phyloP scores from a whole-genome alignment of 2,797 vertebrate genomes.

The Gymnoscopelus microlampas region DNA sequence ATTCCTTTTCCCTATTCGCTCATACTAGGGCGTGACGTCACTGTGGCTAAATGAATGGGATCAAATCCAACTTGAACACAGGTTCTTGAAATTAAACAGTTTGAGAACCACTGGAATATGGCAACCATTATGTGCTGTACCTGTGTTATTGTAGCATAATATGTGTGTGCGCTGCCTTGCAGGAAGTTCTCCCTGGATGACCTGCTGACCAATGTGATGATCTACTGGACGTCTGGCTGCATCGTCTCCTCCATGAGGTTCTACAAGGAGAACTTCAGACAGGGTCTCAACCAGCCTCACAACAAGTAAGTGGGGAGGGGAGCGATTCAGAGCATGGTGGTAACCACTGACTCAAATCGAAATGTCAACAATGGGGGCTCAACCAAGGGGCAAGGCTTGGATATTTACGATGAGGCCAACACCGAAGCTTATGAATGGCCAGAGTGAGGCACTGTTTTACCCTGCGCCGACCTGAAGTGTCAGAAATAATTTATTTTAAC shows the following conservation, averaged over 20 bases:
- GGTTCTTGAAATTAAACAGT: too few relatives aligned
- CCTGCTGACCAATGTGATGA: constrained; percentile 91
- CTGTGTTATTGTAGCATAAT: neutral
- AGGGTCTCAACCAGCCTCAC: constrained; percentile 65
- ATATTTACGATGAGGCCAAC: too few relatives aligned
- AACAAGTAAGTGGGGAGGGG: constrained; percentile 59
- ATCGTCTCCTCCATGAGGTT: constrained; percentile 89
- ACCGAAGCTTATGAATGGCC: too few relatives aligned
- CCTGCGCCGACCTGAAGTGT: too few relatives aligned
- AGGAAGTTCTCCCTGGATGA: constrained; percentile 91
- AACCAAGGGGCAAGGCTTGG: too few relatives aligned
- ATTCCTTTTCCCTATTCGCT: too few relatives aligned
- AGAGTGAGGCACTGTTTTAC: too few relatives aligned
- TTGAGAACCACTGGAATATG: neutral
- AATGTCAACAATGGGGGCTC: too few relatives aligned
- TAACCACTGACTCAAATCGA: neutral
- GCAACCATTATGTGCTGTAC: neutral
- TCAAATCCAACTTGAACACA: too few relatives aligned
- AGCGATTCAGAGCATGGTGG: neutral
- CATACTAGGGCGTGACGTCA: too few relatives aligned
- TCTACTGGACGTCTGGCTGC: constrained; percentile 89
- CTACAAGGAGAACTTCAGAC: constrained; percentile 88
- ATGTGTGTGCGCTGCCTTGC: constrained; percentile 15
- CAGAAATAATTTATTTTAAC: too few relatives aligned
- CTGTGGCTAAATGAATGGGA: too few relatives aligned